Evolutionary conservation across 2,113 vertebrate genomes (phyloP), one percentile per base, ranked within the genome.

Genomic region (Brachyistius frenatus): DNA sequence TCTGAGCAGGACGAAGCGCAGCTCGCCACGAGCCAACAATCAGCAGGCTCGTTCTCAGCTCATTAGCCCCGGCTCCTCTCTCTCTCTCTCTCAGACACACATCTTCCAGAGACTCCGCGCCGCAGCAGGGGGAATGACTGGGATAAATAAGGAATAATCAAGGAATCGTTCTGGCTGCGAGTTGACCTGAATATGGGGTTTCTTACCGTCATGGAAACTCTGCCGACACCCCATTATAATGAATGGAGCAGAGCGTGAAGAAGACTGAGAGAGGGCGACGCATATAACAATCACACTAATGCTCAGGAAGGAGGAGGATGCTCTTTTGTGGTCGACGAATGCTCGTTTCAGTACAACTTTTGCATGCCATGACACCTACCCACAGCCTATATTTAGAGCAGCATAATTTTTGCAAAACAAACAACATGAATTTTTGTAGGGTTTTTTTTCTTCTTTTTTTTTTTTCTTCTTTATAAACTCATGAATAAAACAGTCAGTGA

Each of bases 121-220:
- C 85, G 33, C 91, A 92, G 90, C 89, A 2, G 90, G 92, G 62
- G 60, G 66, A 85, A 79, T 64, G 89, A 83, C 87, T 85, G 85
- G 80, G 79, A 93, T 85, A 84, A 92, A 92, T 91, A 89, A 89
- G 86, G 81, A 87, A 92, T 92, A 92, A 89, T 92, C 85, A 91
- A 88, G 84, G 86, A 91, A 77, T 64, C 60, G 37, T 67, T 87
- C 93, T 73, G 68, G 86, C 89, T 91, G 91, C 4, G 88, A 91
- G 85, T 50, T 90, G 93, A 91, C 93, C 90, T 90, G 80, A 84
- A 92, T 92, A 79, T 37, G 61, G 71, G 66, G 64, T 80, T 90
- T 44, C 61, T 64, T 47, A 62, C 68, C 15, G 6, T 80, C 60
- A 52, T 5, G 52, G 9, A 83, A 73, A 46, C 70, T 76, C 76